These are phyloP conservation scores for Formica exsecta DNA, from an alignment of 1,140 invertebrate genomes.

Conservation along the genomic window DNA sequence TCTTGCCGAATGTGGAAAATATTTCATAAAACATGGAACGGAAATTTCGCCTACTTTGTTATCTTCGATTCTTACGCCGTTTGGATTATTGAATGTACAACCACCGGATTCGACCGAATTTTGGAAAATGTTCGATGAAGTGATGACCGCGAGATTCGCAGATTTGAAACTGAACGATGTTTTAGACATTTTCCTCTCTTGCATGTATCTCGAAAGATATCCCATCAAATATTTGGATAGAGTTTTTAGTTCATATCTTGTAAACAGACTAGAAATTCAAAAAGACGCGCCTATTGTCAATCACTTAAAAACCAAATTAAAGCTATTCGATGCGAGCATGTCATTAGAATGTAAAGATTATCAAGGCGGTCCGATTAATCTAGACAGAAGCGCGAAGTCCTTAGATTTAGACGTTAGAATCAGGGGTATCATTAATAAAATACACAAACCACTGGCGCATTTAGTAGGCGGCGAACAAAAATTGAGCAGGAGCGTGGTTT, in stretches of 20 bases:
- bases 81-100: conserved; percentile 89
- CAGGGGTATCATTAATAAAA: conserved; percentile 86
- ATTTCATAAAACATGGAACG: conserved; percentile 87
- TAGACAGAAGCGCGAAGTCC: conserved; percentile 82
- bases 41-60: conserved; percentile 87
- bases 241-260: conserved; percentile 89
- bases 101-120: conserved; percentile 87
- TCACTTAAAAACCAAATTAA: conserved; percentile 86
- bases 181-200: conserved; percentile 89
- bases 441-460: conserved; percentile 84
- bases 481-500: conserved; percentile 85
- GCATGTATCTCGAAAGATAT: conserved; percentile 89
- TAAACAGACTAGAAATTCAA: conserved; percentile 87
- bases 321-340: conserved; percentile 89
- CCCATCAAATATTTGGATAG: conserved; percentile 89
- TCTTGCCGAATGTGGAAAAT: conserved; percentile 88
- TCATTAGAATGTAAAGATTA: conserved; percentile 89
- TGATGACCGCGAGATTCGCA: conserved; percentile 88
- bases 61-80: conserved; percentile 88
- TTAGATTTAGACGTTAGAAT: conserved; percentile 86
- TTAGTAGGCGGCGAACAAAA: conserved; percentile 84
- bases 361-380: conserved; percentile 88
- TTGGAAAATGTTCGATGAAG: conserved; percentile 88
- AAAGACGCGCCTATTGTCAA: conserved; percentile 75
- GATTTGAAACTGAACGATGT: conserved; percentile 88